Percentiles rank a stretch among this genome's conserved stretches.
Evolutionary conservation across 2,113 vertebrate species (phyloP).

Genomic region (Nannobrachium achirus): DNA sequence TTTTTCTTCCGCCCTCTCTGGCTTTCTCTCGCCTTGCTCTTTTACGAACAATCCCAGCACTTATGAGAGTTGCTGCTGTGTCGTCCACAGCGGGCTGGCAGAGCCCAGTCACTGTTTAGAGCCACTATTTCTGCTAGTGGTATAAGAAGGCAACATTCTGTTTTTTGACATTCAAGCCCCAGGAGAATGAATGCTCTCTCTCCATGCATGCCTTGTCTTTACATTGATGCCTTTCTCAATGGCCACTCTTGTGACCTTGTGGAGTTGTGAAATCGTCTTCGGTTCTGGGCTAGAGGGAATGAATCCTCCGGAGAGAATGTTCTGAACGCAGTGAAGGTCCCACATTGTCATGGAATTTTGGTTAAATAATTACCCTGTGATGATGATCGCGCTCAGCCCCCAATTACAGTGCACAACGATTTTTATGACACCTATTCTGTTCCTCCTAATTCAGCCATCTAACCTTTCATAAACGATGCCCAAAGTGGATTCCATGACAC

Average conservation of each 20-base stretch:
- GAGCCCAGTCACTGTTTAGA: conserved; percentile 70
- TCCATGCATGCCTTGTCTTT: conserved; percentile 58
- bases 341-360: not conserved
- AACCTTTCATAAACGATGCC: conserved; percentile 52
- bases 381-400: conserved; percentile 19
- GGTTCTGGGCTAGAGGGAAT: conserved; percentile 7
- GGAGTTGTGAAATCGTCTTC: conserved; percentile 44
- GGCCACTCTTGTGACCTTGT: conserved; percentile 17
- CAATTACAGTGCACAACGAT: conserved; percentile 37
- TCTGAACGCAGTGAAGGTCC: conserved; percentile 4
- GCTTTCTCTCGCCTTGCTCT: conserved; percentile 20
- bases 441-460: conserved; percentile 33
- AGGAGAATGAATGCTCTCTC: conserved; percentile 64
- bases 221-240: conserved; percentile 59
- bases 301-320: not conserved
- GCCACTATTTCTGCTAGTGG: conserved; percentile 71
- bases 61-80: conserved; percentile 71
- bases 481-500: conserved; percentile 13
- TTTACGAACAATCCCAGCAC: conserved; percentile 76
- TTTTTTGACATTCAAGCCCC: conserved; percentile 76
- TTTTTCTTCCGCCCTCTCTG: conserved; percentile 39
- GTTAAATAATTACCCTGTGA: conserved; percentile 16
- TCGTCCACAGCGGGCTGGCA: conserved; percentile 60
- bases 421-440: conserved; percentile 26
- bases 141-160: conserved; percentile 69